Conservation (phyloP, 2,888 invertebrate species). For the Platynereis dumerilii region DNA sequence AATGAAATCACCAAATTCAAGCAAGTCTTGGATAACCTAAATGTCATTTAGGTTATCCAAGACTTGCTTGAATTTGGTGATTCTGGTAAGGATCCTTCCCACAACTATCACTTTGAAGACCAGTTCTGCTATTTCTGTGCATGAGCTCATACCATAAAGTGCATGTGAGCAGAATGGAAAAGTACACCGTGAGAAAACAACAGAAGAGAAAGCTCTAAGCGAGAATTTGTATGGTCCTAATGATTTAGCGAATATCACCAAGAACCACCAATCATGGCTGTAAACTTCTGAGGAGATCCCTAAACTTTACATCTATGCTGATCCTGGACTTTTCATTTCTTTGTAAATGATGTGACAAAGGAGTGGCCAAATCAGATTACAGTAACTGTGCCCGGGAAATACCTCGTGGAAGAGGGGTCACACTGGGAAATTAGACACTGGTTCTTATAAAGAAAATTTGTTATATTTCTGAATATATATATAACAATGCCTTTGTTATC, state of each 20-base stretch:
- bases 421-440: background rate
- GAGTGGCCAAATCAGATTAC: conserved; percentile 1
- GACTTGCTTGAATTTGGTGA: conserved; percentile 14
- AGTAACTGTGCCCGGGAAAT: background rate
- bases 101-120: conserved; percentile 9
- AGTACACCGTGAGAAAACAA: background rate
- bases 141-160: background rate
- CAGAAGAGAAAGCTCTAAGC: background rate
- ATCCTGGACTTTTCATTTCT: background rate
- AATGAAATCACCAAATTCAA: no score
- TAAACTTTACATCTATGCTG: conserved; percentile 6
- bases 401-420: background rate
- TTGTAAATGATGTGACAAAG: background rate
- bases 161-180: background rate
- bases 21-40: no score
- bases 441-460: no score
- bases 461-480: no score
- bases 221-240: background rate
- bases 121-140: conserved; percentile 16
- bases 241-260: background rate
- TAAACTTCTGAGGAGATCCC: background rate
- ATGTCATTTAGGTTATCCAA: no score
- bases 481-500: no score
- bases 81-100: background rate
- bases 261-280: background rate